phyloP scores from a whole-genome alignment of 2,113 vertebrate genomes.

The Caranx ignobilis region DNA sequence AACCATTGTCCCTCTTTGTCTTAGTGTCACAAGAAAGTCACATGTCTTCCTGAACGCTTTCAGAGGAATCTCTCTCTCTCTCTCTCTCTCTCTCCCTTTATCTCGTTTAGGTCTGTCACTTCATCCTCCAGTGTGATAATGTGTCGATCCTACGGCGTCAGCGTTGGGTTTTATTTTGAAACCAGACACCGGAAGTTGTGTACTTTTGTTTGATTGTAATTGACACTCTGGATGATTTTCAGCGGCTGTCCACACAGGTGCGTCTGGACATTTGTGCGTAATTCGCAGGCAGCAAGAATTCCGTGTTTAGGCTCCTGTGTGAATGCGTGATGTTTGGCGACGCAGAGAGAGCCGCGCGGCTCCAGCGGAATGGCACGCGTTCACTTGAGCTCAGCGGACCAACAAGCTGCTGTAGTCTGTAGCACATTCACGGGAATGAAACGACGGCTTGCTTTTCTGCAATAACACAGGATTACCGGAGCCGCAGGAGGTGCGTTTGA shows the following conservation, averaged over 20 bases:
- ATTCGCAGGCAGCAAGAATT: slow-evolving; percentile 9
- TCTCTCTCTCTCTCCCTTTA: not conserved
- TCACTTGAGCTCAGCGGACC: slow-evolving; percentile 61
- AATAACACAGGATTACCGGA: slow-evolving; percentile 9
- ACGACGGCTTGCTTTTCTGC: slow-evolving; percentile 45
- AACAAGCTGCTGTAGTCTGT: slow-evolving; percentile 65
- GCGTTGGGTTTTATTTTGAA: slow-evolving; percentile 72
- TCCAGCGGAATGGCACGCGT: slow-evolving; percentile 46
- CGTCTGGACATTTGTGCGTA: slow-evolving; percentile 50
- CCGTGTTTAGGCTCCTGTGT: slow-evolving; percentile 8
- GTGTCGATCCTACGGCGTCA: not conserved
- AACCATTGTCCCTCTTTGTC: not conserved
- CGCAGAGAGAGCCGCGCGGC: not conserved
- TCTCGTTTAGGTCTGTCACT: not conserved
- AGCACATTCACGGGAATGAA: slow-evolving; percentile 57
- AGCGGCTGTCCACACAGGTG: slow-evolving; percentile 68
- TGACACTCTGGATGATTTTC: slow-evolving; percentile 36
- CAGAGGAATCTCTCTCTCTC: not conserved
- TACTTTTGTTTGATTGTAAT: not conserved
- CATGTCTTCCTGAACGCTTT: not conserved
- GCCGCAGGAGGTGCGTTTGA: slow-evolving; percentile 23
- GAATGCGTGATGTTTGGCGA: slow-evolving; percentile 18
- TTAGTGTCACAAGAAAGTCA: not conserved
- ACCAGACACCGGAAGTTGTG: slow-evolving; percentile 53
- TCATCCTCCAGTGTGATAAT: not conserved